Percentiles rank a stretch among this genome's conserved stretches.
phyloP scores from a whole-genome alignment of 2,888 invertebrate genomes.

The Pseudolycoriella hygida region DNA sequence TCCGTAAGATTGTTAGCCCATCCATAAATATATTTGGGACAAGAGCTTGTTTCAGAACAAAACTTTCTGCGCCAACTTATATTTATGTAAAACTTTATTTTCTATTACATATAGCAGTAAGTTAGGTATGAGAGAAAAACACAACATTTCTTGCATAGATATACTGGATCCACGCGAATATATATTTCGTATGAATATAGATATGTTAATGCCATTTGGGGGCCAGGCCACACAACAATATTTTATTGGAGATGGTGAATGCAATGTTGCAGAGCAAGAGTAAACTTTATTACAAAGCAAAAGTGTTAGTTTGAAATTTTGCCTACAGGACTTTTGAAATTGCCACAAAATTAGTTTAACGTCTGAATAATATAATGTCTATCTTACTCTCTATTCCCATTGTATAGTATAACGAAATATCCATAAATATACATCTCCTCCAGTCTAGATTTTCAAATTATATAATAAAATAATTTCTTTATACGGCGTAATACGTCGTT shows the following conservation, averaged over 20 bases:
- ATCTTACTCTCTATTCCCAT: no score
- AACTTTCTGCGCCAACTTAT: background rate
- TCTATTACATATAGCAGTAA: background rate
- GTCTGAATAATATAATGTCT: background rate
- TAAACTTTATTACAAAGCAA: slow-evolving; percentile 4
- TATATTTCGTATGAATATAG: background rate
- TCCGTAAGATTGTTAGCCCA: background rate
- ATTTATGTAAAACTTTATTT: background rate
- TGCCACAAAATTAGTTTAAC: slow-evolving; percentile 4
- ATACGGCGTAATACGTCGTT: no score
- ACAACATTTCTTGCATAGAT: background rate
- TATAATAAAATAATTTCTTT: no score
- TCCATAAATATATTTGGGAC: slow-evolving; percentile 1
- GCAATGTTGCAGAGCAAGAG: background rate
- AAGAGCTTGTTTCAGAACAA: slow-evolving; percentile 1
- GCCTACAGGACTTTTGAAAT: slow-evolving; percentile 2
- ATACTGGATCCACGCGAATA: background rate
- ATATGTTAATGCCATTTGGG: background rate
- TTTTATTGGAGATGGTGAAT: no score
- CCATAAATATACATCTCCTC: no score
- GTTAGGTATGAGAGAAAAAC: no score
- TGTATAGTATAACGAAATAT: no score
- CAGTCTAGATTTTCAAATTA: no score
- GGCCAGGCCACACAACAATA: no score
- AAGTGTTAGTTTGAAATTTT: slow-evolving; percentile 4